Evolutionary conservation across 2,888 invertebrate genomes (phyloP).

Genomic region (Torymus tubicola): DNA sequence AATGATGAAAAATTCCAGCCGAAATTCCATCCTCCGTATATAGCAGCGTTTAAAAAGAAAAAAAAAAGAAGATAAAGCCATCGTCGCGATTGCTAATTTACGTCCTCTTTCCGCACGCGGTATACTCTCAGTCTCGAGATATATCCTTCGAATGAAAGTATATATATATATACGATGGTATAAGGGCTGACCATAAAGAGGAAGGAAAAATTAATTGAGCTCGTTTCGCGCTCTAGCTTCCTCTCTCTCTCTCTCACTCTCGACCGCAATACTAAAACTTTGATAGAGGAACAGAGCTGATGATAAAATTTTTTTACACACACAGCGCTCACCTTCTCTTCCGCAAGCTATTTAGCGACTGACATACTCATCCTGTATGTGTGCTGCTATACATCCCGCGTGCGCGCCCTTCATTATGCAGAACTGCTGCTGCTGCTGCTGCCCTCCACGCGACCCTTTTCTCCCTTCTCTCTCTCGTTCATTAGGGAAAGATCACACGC

Average conservation of each 20-base stretch:
- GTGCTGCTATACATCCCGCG: too few relatives aligned
- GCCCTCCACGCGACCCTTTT: background rate
- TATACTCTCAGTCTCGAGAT: background rate
- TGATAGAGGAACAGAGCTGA: slow-evolving; percentile 23
- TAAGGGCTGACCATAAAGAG: slow-evolving; percentile 16
- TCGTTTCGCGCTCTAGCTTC: background rate
- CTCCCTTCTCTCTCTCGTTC: slow-evolving; percentile 13
- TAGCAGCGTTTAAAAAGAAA: background rate
- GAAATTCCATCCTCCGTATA: background rate
- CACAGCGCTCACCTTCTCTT: too few relatives aligned
- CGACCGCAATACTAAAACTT: slow-evolving; percentile 28
- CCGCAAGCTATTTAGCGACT: slow-evolving; percentile 15
- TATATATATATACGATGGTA: too few relatives aligned
- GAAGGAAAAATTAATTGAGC: slow-evolving; percentile 31
- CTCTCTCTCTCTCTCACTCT: too few relatives aligned
- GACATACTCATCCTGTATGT: too few relatives aligned
- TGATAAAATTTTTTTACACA: slow-evolving; percentile 40
- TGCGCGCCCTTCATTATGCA: slow-evolving; percentile 27
- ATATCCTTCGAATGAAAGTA: slow-evolving; percentile 1
- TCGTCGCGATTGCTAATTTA: slow-evolving; percentile 26
- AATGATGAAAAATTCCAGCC: slow-evolving; percentile 1
- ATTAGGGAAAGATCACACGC: slow-evolving; percentile 1
- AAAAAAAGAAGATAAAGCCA: background rate
- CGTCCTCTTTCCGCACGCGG: background rate
- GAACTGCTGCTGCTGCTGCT: background rate